Evolutionary conservation across 1,140 invertebrate genomes (phyloP).

Genomic region (Sinella curviseta): DNA sequence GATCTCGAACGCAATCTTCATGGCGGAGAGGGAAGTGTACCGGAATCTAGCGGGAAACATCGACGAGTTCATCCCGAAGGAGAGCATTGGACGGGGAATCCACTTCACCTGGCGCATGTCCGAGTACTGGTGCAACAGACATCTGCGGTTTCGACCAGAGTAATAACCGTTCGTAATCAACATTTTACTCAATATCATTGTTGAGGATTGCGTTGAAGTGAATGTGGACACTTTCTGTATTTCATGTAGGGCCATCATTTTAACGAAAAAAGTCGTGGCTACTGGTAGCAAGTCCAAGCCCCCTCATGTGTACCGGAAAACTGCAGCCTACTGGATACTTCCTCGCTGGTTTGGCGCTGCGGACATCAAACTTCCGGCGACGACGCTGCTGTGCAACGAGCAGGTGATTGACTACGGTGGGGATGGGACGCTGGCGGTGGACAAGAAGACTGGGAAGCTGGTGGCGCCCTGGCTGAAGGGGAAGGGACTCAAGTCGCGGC

Average conservation of each 20-base stretch:
- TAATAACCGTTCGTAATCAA: background rate
- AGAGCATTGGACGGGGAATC: background rate
- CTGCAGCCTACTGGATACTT: background rate
- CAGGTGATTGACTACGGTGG: background rate
- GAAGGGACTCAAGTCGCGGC: no score
- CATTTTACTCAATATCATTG: background rate
- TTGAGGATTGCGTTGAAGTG: no score
- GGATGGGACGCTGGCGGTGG: background rate
- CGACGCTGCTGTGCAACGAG: background rate
- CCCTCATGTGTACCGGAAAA: background rate
- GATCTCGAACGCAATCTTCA: background rate
- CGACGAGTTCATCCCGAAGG: background rate
- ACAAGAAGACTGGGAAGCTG: background rate
- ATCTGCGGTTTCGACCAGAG: background rate
- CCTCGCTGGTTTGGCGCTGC: background rate
- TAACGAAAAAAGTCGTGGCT: background rate
- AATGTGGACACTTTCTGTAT: background rate
- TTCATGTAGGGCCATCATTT: background rate
- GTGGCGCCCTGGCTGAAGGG: background rate
- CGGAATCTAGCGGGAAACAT: background rate
- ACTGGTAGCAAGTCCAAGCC: no score
- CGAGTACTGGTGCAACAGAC: background rate
- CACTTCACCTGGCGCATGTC: background rate
- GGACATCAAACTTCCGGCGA: background rate
- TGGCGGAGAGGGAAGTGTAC: background rate